Conservation (phyloP, 92 coral and sea anemone species). For the Phenganax subtilis region DNA sequence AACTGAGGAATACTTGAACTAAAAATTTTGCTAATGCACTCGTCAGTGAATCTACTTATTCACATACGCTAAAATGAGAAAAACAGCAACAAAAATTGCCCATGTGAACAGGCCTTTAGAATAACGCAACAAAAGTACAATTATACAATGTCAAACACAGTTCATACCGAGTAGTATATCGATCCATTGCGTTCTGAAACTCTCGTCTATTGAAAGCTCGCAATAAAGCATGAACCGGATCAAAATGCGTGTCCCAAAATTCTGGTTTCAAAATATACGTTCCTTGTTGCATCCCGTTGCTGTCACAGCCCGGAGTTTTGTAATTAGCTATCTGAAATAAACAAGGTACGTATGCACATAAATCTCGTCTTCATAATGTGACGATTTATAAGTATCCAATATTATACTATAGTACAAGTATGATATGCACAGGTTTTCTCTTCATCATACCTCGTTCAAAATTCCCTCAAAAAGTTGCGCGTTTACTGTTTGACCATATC, state of each 20-base stretch:
- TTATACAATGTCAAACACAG: conserved; percentile 18
- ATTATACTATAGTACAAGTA: background rate
- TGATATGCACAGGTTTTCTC: too few relatives aligned
- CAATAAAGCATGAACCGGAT: conserved; percentile 76
- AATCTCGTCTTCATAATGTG: background rate
- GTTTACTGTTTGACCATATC: conserved; percentile 88
- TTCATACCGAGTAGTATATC: conserved; percentile 68
- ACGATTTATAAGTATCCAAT: background rate
- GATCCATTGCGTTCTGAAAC: conserved; percentile 82
- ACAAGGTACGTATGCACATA: background rate
- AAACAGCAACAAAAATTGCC: too few relatives aligned
- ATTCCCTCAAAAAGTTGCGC: conserved; percentile 72
- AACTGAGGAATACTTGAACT: too few relatives aligned
- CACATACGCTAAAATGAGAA: too few relatives aligned
- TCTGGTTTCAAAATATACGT: conserved; percentile 76
- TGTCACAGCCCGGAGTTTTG: conserved; percentile 88
- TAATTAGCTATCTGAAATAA: conserved; percentile 76
- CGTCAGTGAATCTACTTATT: too few relatives aligned
- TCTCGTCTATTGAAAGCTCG: conserved; percentile 89
- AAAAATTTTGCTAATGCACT: too few relatives aligned
- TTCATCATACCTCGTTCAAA: conserved; percentile 62
- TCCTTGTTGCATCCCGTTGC: conserved; percentile 97
- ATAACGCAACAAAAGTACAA: background rate
- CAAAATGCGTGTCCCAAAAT: conserved; percentile 86
- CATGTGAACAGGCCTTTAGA: too few relatives aligned